Base-by-base conservation (phyloP, 2,888 invertebrate species). In the Hirtodrosophila trivittata region DNA sequence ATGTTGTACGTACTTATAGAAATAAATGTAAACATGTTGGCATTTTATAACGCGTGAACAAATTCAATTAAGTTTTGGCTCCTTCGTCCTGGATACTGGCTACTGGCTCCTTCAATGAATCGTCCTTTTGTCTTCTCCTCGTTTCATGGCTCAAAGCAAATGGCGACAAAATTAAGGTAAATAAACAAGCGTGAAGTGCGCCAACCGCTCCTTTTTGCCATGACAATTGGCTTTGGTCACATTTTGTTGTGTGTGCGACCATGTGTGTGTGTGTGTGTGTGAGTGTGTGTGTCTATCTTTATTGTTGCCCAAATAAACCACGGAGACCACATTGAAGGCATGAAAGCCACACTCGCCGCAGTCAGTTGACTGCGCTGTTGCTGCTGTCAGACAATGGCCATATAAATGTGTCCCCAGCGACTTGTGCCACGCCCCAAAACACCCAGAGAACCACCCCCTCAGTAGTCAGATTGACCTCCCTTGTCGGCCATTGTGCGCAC, bases 21-120 rank as follows among this genome's bases (percentile, higher is more conserved):
- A 54, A 65, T 64, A 64, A 65, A 65, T 56, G 49, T 57, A 60
- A 70, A 67, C 60, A 70, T 66, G 67, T 72, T 60, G 72, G 43
- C 71, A 77, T 81, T 77, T 77, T 77, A 84, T 84, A 84, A 77
- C 70, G 77, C 77, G 66, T 81, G 66, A 77, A 66, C 78, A 81
- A 84, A 80, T 80, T 80, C 85, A 80, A 80, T 80, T 80, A 84
- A 81, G 75, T 68, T 49, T 47, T 6, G 10, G 35, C 13, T 56
- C 35, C 54, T 35, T 32, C 2, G 28, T 28, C 5, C 28, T 8
- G 28, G 5, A 28, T 30, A 14, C 42, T 39, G 46, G 18, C 30
- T 26, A 13, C 16, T 37, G 18, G 12, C 12, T 42, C 32, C 50
- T 26, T 51, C 50, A 62, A 39, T 46, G 55, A 63, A 52, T 72